Base-by-base conservation (phyloP, 2,797 vertebrate species). In the Aldrovandia affinis region DNA sequence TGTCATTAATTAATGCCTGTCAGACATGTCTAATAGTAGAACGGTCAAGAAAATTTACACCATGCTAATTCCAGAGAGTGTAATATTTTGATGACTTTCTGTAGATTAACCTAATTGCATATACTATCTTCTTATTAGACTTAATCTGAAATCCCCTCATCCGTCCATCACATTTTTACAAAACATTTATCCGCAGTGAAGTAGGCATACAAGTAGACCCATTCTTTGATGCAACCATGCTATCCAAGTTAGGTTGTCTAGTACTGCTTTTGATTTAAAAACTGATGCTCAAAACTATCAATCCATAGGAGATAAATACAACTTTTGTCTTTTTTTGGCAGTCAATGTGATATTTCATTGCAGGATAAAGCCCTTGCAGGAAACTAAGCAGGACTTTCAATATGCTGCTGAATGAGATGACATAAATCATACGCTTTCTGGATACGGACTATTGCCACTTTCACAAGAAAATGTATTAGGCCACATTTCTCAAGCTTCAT, bases 261-360 rank as follows among this genome's bases (percentile, higher is more conserved):
- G 3, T 44, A 12, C 7, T 0, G 18, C 70, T 18, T 4, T 20
- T 75, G 70, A 75, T 75, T 75, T 75, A 75, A 15, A 70, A 70
- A 30, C 55, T 44, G 36, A 75, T 44, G 36, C 20, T 42, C 70
- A 36, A 75, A 42, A 75, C 12, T 39, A 39, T 25, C 39, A n/a
- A 20, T 75, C 39, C 36, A 75, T 75, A 22, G 70, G 39, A 75
- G 70, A 75, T 42, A 75, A 75, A 75, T 75, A 25, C 70, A 75
- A 36, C 65, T 73, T 54, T 50, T 82, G 81, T 30, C 70, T 68
- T 50, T 55, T 83, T 55, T 39, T 83, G 65, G 63, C 63, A 73
- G 65, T 57, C 65, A 83, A 70, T 57, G 47, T 55, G 65, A 75
- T 47, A 75, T 75, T 75, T 75, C 70, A 75, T 20, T 44, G 70